Conservation (phyloP, 2,888 invertebrate genomes). For the Agelastica alni region DNA sequence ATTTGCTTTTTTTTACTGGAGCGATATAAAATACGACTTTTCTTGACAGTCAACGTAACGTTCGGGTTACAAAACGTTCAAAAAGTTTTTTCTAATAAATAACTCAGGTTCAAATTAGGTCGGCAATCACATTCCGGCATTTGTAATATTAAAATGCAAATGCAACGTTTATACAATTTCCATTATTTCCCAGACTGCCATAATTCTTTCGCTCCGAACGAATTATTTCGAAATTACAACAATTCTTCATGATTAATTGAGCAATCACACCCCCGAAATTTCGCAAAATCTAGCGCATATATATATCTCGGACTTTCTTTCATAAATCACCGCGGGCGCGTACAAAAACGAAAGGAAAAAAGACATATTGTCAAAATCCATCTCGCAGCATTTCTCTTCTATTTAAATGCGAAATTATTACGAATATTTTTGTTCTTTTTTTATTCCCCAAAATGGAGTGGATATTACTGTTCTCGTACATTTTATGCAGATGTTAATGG, state of each 20-base stretch:
- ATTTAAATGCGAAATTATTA: constrained; percentile 34
- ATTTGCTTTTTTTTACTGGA: too few relatives aligned
- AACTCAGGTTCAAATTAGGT: too few relatives aligned
- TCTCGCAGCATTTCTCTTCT: constrained; percentile 29
- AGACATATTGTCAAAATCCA: constrained; percentile 34
- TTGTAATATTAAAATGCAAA: too few relatives aligned
- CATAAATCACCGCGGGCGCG: constrained; percentile 27
- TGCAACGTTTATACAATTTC: background rate
- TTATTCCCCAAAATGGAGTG: constrained; percentile 33
- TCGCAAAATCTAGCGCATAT: constrained; percentile 1
- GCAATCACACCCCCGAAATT: constrained; percentile 22
- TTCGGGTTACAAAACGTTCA: too few relatives aligned
- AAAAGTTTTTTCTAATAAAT: too few relatives aligned
- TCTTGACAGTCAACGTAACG: too few relatives aligned
- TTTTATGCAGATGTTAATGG: constrained; percentile 34
- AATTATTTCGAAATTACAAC: constrained; percentile 22
- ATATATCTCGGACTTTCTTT: constrained; percentile 19
- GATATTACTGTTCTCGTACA: constrained; percentile 28
- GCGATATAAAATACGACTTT: too few relatives aligned
- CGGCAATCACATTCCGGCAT: too few relatives aligned
- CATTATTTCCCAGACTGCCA: background rate
- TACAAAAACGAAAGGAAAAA: constrained; percentile 23
- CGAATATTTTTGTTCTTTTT: constrained; percentile 29
- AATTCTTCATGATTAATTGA: constrained; percentile 22
- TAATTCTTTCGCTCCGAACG: constrained; percentile 3